phyloP scores from a whole-genome alignment of 2,888 invertebrate species.

The Ptilodon capucinus region DNA sequence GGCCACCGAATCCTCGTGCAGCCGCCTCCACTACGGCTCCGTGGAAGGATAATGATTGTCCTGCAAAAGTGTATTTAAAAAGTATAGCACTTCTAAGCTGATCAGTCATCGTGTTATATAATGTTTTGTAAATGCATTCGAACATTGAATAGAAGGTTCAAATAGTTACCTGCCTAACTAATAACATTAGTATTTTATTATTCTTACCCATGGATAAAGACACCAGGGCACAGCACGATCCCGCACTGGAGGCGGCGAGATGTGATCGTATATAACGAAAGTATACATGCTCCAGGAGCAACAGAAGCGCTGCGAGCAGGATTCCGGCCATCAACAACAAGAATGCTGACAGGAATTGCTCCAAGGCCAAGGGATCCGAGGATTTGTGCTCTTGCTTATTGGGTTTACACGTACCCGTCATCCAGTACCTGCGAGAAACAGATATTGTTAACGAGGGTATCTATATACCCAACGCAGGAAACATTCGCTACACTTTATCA shows the following conservation, averaged over 20 bases:
- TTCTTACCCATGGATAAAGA: constrained; percentile 92
- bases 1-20: constrained; percentile 63
- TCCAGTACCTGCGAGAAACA: constrained; percentile 90
- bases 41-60: constrained; percentile 84
- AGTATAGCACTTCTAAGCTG: too few relatives aligned
- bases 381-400: constrained; percentile 96
- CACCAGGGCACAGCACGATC: constrained; percentile 96
- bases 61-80: constrained; percentile 55
- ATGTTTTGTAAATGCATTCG: too few relatives aligned
- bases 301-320: constrained; percentile 92
- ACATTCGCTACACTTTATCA: too few relatives aligned
- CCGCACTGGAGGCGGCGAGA: constrained; percentile 93
- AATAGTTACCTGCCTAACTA: too few relatives aligned
- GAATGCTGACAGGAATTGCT: constrained; percentile 99
- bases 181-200: too few relatives aligned
- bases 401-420: constrained; percentile 97
- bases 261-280: constrained; percentile 96
- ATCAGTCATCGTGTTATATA: too few relatives aligned
- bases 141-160: too few relatives aligned
- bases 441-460: too few relatives aligned
- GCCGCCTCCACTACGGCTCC: constrained; percentile 76
- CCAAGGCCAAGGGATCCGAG: constrained; percentile 93
- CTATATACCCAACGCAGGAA: too few relatives aligned
- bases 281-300: constrained; percentile 96
- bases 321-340: constrained; percentile 97